Percentiles rank a stretch among this genome's conserved stretches.
Conservation (phyloP, 1,140 invertebrate genomes). For the Musca vetustissima region DNA sequence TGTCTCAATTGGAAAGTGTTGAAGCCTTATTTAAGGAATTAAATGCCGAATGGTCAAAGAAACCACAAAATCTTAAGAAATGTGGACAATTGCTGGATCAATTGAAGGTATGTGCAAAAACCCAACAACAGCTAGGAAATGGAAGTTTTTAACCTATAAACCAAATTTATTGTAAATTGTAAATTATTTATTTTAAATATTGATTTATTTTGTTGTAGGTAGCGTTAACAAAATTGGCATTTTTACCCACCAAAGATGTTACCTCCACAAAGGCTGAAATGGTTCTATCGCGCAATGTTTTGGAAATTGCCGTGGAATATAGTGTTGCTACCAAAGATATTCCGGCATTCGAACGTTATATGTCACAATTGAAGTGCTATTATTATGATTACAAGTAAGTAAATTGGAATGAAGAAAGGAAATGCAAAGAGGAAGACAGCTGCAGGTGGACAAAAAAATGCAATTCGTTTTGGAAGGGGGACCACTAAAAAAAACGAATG, state of each 20-base stretch:
- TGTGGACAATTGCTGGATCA: constrained; percentile 72
- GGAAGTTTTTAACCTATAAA: too few relatives aligned
- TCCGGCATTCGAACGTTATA: constrained; percentile 92
- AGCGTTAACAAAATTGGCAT: constrained; percentile 79
- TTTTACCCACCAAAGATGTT: constrained; percentile 81
- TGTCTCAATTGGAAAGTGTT: constrained; percentile 11
- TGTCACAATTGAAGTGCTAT: constrained; percentile 96
- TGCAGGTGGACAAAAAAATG: too few relatives aligned
- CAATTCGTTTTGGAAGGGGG: too few relatives aligned
- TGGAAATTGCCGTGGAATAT: constrained; percentile 96
- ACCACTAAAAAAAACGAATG: too few relatives aligned
- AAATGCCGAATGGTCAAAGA: constrained; percentile 72
- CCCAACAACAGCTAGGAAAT: too few relatives aligned
- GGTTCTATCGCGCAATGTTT: constrained; percentile 83
- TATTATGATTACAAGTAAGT: constrained; percentile 94
- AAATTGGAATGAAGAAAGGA: too few relatives aligned
- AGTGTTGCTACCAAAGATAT: constrained; percentile 90
- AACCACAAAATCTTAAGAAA: constrained; percentile 68
- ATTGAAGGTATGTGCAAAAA: constrained; percentile 65
- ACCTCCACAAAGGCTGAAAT: constrained; percentile 79
- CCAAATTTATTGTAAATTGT: constrained; percentile 14
- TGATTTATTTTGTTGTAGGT: constrained; percentile 63
- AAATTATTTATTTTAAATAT: background rate
- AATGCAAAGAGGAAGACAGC: too few relatives aligned
- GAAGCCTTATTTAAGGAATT: constrained; percentile 67